Conservation (phyloP, 2,888 invertebrate genomes). For the Scrobipalpa atriplicella region DNA sequence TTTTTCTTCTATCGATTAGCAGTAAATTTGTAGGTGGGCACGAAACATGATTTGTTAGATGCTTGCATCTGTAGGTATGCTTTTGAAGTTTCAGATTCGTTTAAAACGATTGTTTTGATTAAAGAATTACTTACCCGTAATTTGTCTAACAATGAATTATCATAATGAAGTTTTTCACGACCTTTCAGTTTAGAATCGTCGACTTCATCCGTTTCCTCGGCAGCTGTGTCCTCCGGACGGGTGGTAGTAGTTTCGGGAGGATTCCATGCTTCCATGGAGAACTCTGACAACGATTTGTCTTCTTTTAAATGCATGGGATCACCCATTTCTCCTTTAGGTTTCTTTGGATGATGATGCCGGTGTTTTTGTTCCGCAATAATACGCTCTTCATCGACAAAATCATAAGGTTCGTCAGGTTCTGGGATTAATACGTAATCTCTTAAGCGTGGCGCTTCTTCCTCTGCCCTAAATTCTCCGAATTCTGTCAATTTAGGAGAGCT, state of each 20-base stretch:
- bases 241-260: neutral
- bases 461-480: constrained; percentile 43
- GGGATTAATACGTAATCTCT: neutral
- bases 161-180: neutral
- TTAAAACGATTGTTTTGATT: neutral
- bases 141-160: constrained; percentile 8
- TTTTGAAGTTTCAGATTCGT: no score
- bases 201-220: neutral
- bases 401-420: neutral
- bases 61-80: no score
- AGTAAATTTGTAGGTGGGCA: no score
- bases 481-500: constrained; percentile 55
- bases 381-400: neutral
- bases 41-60: no score
- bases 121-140: neutral
- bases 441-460: constrained; percentile 24
- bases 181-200: neutral
- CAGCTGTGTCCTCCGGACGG: neutral
- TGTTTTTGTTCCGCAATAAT: neutral
- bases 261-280: constrained; percentile 52
- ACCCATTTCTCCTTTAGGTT: neutral
- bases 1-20: no score
- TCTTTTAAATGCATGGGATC: constrained; percentile 35
- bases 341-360: neutral
- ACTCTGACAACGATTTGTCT: constrained; percentile 64